These are phyloP conservation scores for Drosophila bocki DNA, from an alignment of 1,140 invertebrate species.

Conservation along the genomic window DNA sequence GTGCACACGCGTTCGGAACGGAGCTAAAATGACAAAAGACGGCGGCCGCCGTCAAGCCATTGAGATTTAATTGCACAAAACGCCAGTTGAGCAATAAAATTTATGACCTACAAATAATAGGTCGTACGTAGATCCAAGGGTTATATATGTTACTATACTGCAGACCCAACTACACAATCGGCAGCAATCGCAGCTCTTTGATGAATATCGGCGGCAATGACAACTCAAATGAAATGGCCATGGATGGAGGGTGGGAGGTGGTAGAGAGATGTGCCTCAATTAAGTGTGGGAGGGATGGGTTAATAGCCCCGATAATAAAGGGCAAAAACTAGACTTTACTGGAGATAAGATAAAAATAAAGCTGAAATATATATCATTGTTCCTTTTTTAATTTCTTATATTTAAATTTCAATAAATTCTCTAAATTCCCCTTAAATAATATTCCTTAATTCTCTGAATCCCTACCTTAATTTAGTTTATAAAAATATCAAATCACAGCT, in stretches of 20 bases:
- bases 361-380: not conserved
- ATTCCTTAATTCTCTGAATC: not conserved
- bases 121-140: constrained; percentile 48
- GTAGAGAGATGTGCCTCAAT: constrained; percentile 61
- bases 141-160: not conserved
- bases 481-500: constrained; percentile 8
- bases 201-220: constrained; percentile 59
- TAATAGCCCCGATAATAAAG: not conserved
- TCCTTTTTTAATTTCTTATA: not conserved
- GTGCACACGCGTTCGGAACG: constrained; percentile 49
- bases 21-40: constrained; percentile 68
- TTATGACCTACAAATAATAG: constrained; percentile 85
- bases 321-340: not conserved
- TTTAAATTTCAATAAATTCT: not conserved
- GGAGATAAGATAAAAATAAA: not conserved
- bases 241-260: not conserved
- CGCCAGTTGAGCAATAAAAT: constrained; percentile 85
- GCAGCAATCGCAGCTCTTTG: constrained; percentile 68
- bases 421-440: not conserved
- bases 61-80: constrained; percentile 84
- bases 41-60: constrained; percentile 65
- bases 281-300: constrained; percentile 44
- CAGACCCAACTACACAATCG: not conserved
- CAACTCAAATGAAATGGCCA: constrained; percentile 41
- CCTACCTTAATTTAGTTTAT: not conserved